phyloP scores from a whole-genome alignment of 2,888 invertebrate species.

The Electrophaes corylata region DNA sequence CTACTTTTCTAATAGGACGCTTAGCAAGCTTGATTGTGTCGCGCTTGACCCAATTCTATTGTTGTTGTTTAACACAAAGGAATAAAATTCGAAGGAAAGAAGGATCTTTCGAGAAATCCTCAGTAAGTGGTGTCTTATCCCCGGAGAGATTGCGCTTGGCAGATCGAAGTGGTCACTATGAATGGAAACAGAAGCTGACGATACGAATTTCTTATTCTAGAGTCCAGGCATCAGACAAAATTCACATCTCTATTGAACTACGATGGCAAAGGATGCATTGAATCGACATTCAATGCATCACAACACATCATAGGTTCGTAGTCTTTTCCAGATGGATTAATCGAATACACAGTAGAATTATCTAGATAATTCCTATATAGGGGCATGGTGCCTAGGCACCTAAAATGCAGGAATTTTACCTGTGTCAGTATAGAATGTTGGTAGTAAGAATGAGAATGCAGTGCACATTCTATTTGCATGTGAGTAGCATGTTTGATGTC shows the following conservation, averaged over 20 bases:
- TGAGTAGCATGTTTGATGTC: too few species aligned
- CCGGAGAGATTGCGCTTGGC: slow-evolving; percentile 25
- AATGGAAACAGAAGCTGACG: slow-evolving; percentile 20
- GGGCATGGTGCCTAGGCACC: too few species aligned
- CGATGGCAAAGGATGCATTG: slow-evolving; percentile 10
- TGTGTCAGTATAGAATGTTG: too few species aligned
- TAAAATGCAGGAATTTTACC: too few species aligned
- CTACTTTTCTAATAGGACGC: slow-evolving; percentile 3
- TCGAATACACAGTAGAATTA: too few species aligned
- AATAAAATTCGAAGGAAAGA: slow-evolving; percentile 21
- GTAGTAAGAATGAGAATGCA: too few species aligned
- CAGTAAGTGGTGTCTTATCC: slow-evolving; percentile 32
- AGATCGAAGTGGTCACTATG: slow-evolving; percentile 33
- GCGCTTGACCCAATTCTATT: slow-evolving; percentile 23
- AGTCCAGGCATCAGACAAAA: background rate
- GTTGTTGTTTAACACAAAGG: slow-evolving; percentile 27
- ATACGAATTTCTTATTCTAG: slow-evolving; percentile 2
- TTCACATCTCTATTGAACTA: slow-evolving; percentile 1
- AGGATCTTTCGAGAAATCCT: slow-evolving; percentile 30
- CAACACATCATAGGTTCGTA: background rate
- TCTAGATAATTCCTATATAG: too few species aligned
- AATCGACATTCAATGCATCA: background rate
- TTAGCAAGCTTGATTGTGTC: slow-evolving; percentile 10
- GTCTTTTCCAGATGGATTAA: too few species aligned
- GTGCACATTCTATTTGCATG: too few species aligned